Base-by-base conservation (phyloP, 1,140 invertebrate genomes). In the Drosophila cardini region DNA sequence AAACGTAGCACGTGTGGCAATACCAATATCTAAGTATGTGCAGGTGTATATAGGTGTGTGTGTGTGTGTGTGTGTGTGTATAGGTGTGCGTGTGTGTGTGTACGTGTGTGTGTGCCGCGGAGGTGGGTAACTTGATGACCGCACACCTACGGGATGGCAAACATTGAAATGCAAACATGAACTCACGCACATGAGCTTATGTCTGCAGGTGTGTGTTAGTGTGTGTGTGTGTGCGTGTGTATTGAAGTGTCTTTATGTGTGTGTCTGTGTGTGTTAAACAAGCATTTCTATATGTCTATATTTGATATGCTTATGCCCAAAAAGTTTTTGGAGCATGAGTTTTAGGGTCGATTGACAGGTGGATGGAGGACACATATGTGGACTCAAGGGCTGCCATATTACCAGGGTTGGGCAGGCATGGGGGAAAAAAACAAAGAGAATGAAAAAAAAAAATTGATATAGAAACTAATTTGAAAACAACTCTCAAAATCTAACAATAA, bases 401-500 rank as follows among this genome's bases (percentile, higher is more conserved):
- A 40, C 15, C 6, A 5, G 34, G 21, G 46, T 8, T n/a, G 18
- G 30, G 15, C 10, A 21, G 40, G 18, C 11, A n/a, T n/a, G n/a
- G n/a, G n/a, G n/a, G n/a, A n/a, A n/a, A n/a, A n/a, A n/a, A n/a
- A n/a, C n/a, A n/a, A n/a, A n/a, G n/a, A n/a, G n/a, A n/a, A n/a
- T n/a, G n/a, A n/a, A n/a, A n/a, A n/a, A n/a, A n/a, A n/a, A n/a
- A 26, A 3, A 26, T 26, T 26, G 4, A 26, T 26, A 26, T 26
- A 26, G 21, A 56, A 55, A 81, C 63, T 69, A 76, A 76, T 74
- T 80, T 69, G 32, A 68, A 80, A 76, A 48, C 48, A 64, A 68
- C 32, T 72, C 89, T 60, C 48, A 82, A 82, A 76, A 73, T 30
- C 77, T 61, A 72, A 72, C 71, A 72, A 76, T 63, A 34, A 77